Evolutionary conservation across 2,797 vertebrate species (phyloP), one percentile per base, ranked within the genome.

Genomic region (Tokudaia muenninki): DNA sequence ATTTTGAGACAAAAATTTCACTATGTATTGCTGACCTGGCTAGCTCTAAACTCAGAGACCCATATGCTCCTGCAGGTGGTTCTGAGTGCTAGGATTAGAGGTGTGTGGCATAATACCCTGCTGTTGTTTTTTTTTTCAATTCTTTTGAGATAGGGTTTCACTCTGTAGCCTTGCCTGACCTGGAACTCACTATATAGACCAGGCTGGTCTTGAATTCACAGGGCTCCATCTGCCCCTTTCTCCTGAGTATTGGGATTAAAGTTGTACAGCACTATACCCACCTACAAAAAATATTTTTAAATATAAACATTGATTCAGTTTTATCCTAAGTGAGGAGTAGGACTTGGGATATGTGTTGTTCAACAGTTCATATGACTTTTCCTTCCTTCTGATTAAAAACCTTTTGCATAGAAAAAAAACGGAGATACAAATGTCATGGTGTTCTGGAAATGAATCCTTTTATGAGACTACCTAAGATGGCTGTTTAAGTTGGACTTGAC

Each of bases 401-500:
- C 10, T 81, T 59, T n/a, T 3, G 37, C 11, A 19, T 65, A 61
- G 31, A 55, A 26, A 67, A 52, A 52, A 55, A 79, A n/a, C 21
- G 52, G 52, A 37, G 34, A 17, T 89, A 77, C 3, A 94, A 12
- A 2, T 21, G 50, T 52, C 50, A 34, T 57, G n/a, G 41, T 81
- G 22, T 79, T 94, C 37, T 63, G 31, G 21, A 7, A 95, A 9
- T 19, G n/a, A 65, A 37, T 84, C 19, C 47, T 87, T 96, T 79
- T 84, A 65, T 91, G 92, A 95, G 61, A 52, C 55, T 77, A 5
- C 74, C 57, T 87, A 83, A 87, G 57, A 4, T 57, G 57, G 84
- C 16, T 87, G n/a, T 94, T 94, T 82, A 86, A 94, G 6, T 59
- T 96, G 75, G 29, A 72, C 63, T 91, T 96, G 37, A 34, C 41